A percentile compares a stretch with the other conserved stretches of the same genome.
Evolutionary conservation across 2,888 invertebrate species (phyloP).

Genomic region (Stenolophus ochropezus): DNA sequence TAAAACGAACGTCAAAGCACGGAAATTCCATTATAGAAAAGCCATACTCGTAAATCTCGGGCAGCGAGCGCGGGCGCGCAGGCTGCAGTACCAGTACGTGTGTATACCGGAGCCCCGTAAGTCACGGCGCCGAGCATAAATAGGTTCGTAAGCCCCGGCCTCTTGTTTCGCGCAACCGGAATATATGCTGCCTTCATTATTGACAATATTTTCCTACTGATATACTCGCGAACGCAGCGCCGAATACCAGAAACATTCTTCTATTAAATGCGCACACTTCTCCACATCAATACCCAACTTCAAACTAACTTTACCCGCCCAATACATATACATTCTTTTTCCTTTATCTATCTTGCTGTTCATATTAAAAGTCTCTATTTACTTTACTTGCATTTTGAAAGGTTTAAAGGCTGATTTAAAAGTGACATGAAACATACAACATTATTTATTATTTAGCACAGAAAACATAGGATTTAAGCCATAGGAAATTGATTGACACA

Average conservation of each 20-base stretch:
- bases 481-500: no score
- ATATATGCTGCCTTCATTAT: conserved; percentile 49
- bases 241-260: conserved; percentile 35
- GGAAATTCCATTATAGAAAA: conserved; percentile 73
- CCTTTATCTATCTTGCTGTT: no score
- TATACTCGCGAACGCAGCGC: conserved; percentile 22
- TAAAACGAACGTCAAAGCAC: conserved; percentile 72
- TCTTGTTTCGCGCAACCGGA: conserved; percentile 35
- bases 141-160: conserved; percentile 43
- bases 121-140: conserved; percentile 48
- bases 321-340: no score
- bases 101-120: conserved; percentile 35
- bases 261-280: no score
- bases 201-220: conserved; percentile 41
- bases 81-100: conserved; percentile 3
- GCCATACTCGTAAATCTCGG: conserved; percentile 72
- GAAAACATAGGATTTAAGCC: no score
- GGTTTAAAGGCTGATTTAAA: no score
- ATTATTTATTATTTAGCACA: no score
- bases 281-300: no score
- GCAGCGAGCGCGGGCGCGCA: conserved; percentile 18
- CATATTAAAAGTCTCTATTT: no score
- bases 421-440: no score
- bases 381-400: no score
- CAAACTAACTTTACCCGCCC: no score